Evolutionary conservation across 2,113 vertebrate genomes (phyloP), one percentile per base, ranked within the genome.

Genomic region (Ptilorrhoa leucosticta): DNA sequence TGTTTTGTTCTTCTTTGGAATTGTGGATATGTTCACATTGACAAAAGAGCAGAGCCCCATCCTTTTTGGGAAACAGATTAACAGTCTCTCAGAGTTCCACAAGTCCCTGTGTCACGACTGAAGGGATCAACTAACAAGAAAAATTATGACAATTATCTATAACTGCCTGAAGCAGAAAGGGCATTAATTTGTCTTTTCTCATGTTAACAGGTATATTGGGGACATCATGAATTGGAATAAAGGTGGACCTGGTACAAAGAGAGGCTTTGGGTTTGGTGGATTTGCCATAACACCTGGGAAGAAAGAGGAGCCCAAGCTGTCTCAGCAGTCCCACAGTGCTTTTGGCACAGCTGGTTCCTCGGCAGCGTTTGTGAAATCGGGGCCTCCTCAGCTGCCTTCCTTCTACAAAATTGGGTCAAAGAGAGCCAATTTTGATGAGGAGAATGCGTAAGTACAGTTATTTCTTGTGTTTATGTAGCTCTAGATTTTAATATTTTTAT

Each of bases 341-440:
- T 99, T 99, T 31, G 99, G 98, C 88, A 85, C 97, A 11, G n/a
- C 98, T 0, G 98, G 98, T 23, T 97, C 99, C 68, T 97, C 98
- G 31, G 98, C 98, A 20, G 98, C 98, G 0, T 99, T 98, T 60
- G 98, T 99, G 0, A 99, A 99, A 72, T 97, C 97, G 3, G 96
- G 96, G 81, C 97, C 98, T 57, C 99, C 99, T 85, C 99, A 99
- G 97, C 98, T 99, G 40, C 99, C 99, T 73, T 99, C 99, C 37
- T 99, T 99, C 97, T 99, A 99, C 97, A 99, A 99, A 97, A 99
- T 99, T 75, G 99, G 99, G 64, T 99, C 99, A 42, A 99, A 99
- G 94, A 96, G 99, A 93, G 99, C 99, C 6, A 99, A 99, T 95
- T 99, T 99, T 70, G 99, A 99, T 94, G 99, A 99, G 95, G 99